Percentiles rank a stretch among this genome's conserved stretches.
These are phyloP conservation scores for Agapetus fuscipes DNA, from an alignment of 2,888 invertebrate species.

Conservation along the genomic window DNA sequence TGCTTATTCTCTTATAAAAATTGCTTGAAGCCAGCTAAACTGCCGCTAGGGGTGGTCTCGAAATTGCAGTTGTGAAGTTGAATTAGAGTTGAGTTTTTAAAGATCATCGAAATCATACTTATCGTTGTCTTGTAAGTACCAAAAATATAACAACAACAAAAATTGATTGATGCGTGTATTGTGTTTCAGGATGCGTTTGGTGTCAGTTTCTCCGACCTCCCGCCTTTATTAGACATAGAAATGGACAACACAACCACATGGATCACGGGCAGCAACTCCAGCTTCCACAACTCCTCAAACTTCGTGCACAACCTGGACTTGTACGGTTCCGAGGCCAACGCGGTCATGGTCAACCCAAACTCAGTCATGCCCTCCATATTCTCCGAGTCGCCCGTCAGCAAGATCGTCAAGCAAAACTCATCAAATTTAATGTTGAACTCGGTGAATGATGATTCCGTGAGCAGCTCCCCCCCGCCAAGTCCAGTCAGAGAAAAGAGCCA, in stretches of 20 bases:
- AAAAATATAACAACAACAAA: too few relatives aligned
- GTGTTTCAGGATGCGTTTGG: constrained; percentile 47
- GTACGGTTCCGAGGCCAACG: constrained; percentile 60
- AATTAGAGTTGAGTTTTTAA: too few relatives aligned
- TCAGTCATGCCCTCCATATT: constrained; percentile 77
- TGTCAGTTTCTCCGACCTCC: constrained; percentile 52
- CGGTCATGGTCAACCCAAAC: constrained; percentile 83
- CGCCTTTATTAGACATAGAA: constrained; percentile 55
- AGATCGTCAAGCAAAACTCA: constrained; percentile 39
- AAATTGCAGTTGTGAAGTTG: too few relatives aligned
- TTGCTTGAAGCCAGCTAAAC: too few relatives aligned
- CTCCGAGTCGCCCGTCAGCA: constrained; percentile 39
- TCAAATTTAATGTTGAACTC: constrained; percentile 42
- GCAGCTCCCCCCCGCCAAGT: constrained; percentile 43
- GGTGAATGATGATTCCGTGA: constrained; percentile 27
- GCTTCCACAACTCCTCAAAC: constrained; percentile 50
- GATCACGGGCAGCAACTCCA: constrained; percentile 28
- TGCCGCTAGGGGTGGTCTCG: too few relatives aligned
- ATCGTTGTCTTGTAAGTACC: too few relatives aligned
- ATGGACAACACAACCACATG: constrained; percentile 46
- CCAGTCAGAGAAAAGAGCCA: constrained; percentile 61
- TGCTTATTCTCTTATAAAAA: too few relatives aligned
- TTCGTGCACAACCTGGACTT: constrained; percentile 60
- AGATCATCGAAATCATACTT: too few relatives aligned
- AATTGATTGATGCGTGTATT: too few relatives aligned